Base-by-base conservation (phyloP, 2,888 invertebrate genomes). In the Exocentrus adspersus region DNA sequence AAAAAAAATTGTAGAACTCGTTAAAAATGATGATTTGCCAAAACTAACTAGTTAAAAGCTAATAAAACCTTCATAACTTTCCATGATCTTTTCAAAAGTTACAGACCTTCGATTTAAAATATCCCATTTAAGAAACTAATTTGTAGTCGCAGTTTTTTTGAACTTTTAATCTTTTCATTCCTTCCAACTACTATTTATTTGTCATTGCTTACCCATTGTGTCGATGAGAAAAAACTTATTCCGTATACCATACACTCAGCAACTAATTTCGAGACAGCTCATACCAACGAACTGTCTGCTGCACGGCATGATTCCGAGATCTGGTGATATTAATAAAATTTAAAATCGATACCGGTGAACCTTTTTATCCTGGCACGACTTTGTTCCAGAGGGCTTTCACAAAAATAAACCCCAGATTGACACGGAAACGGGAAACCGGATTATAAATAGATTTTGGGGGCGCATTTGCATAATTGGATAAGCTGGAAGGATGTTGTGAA, bases 351-450 rank as follows among this genome's bases (percentile, higher is more conserved):
- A 71, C 53, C 37, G n/a, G 64, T 62, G 72, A 56, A 54, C 67
- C 61, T 63, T 66, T 65, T 69, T 61, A 61, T 62, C 69, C 70
- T 72, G 70, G 72, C 62, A 72, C 72, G 67, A 53, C 14, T 42
- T 46, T 54, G 46, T 54, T 61, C 45, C 46, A 5, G 28, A 17
- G 16, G 5, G 12, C 20, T 46, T 28, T 28, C 42, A 30, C n/a
- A 30, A 46, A 28, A 42, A 56, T 56, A 21, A n/a, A 12, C 14
- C n/a, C n/a, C 30, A 14, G 30, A 46, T 28, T 32, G 12, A 57
- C 12, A 57, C 14, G 6, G 12, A 57, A 28, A 28, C 32, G 19
- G 12, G 16, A 46, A 46, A 20, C 32, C 16, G 17, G 10, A 43
- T 43, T 43, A 54, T 43, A 42, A 54, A 54, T 54, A 43, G 43